These are phyloP conservation scores for Anniella stebbinsi DNA, from an alignment of 2,797 vertebrate species.

Conservation along the genomic window DNA sequence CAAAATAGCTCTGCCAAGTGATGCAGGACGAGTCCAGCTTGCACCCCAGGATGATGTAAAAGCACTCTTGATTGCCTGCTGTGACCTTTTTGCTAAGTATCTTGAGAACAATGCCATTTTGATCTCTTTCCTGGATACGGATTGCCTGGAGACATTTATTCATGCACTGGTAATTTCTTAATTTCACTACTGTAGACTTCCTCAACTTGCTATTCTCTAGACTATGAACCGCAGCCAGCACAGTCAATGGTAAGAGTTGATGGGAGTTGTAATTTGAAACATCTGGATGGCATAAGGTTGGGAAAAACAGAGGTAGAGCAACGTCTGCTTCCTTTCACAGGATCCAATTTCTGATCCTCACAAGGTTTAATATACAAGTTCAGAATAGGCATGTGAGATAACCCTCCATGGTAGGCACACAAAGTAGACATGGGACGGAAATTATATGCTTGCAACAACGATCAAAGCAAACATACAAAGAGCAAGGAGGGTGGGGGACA, in stretches of 20 bases:
- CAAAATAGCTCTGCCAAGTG: not conserved
- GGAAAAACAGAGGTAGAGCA: not conserved
- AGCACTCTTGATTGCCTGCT: not conserved
- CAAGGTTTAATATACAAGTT: not conserved
- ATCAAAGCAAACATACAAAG: slow-evolving; percentile 39
- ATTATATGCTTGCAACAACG: slow-evolving; percentile 40
- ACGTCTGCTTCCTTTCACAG: not conserved
- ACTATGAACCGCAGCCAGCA: not conserved
- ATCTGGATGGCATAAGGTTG: not conserved
- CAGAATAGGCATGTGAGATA: not conserved
- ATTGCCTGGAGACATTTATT: not conserved
- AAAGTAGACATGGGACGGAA: slow-evolving; percentile 26
- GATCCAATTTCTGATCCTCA: not conserved
- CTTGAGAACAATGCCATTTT: not conserved
- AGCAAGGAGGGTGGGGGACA: not conserved
- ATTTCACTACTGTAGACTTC: not conserved
- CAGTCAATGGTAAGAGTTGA: not conserved
- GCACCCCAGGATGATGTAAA: not conserved
- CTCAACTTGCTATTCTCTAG: not conserved
- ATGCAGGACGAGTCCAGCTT: not conserved
- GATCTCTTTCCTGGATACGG: not conserved
- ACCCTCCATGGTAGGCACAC: slow-evolving; percentile 6
- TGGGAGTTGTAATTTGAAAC: not conserved
- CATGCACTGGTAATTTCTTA: not conserved
- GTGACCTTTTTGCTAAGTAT: not conserved